Percentiles rank a stretch among this genome's conserved stretches.
Conservation (phyloP, 2,797 vertebrate genomes). For the Aphelocoma californica region DNA sequence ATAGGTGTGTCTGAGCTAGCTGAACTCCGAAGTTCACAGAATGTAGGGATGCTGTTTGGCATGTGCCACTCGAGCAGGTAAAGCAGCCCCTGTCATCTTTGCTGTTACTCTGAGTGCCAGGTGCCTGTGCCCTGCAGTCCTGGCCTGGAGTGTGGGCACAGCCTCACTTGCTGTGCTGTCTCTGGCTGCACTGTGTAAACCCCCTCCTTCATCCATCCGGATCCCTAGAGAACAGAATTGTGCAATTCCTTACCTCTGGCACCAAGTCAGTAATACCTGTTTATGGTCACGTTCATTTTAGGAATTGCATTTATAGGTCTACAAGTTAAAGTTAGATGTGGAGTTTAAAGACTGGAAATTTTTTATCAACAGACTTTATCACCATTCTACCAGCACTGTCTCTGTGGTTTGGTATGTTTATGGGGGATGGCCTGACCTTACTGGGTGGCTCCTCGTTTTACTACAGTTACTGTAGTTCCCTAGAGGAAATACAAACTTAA, state of each 20-base stretch:
- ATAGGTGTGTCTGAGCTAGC: background rate
- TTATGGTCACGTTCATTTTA: background rate
- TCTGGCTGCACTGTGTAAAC: background rate
- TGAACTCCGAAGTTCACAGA: background rate
- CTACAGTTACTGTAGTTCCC: background rate
- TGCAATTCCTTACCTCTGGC: background rate
- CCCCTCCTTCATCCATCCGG: background rate
- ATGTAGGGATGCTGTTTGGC: background rate
- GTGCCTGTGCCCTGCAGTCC: background rate
- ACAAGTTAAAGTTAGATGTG: background rate
- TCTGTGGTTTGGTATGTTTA: background rate
- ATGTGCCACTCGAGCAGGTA: fast-evolving
- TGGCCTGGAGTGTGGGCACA: background rate
- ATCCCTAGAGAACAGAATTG: background rate
- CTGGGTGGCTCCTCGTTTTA: background rate
- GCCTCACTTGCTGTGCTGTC: background rate
- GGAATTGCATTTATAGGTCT: background rate
- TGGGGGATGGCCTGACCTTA: background rate
- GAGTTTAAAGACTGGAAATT: background rate
- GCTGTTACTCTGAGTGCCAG: too few species aligned
- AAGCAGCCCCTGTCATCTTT: background rate
- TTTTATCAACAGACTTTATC: background rate
- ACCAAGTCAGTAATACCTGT: background rate
- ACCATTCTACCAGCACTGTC: background rate
- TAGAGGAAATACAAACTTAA: background rate